A percentile compares a stretch with the other conserved stretches of the same genome.
These are phyloP conservation scores for Aphodius granarius DNA, from an alignment of 2,888 invertebrate genomes.

Conservation along the genomic window DNA sequence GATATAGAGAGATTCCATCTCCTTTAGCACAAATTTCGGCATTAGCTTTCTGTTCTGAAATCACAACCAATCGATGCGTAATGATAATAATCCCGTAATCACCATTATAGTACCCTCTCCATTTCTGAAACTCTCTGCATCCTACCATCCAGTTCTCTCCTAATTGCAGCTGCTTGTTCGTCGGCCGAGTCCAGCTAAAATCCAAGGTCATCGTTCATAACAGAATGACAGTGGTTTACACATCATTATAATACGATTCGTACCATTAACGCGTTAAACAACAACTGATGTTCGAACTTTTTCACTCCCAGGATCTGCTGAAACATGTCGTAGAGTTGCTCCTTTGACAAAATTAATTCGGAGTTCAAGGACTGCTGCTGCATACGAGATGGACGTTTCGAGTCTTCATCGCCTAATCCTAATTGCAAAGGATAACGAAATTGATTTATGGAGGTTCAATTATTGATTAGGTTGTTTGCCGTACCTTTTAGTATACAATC, in stretches of 20 bases:
- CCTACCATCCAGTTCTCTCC: constrained; percentile 96
- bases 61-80: constrained; percentile 14
- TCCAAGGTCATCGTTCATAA: background rate
- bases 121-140: constrained; percentile 97
- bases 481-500: constrained; percentile 96
- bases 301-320: constrained; percentile 98
- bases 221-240: background rate
- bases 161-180: constrained; percentile 98
- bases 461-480: background rate
- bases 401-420: constrained; percentile 81
- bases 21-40: constrained; percentile 99
- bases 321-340: constrained; percentile 99
- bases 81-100: constrained; percentile 21
- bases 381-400: constrained; percentile 82
- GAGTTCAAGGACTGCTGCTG: constrained; percentile 89
- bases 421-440: background rate
- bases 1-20: constrained; percentile 99
- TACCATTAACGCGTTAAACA: constrained; percentile 97
- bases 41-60: constrained; percentile 90
- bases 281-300: constrained; percentile 99
- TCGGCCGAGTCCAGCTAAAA: constrained; percentile 95
- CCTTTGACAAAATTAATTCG: constrained; percentile 95
- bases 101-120: constrained; percentile 74
- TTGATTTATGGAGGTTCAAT: background rate
- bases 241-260: constrained; percentile 1